Base-by-base conservation (phyloP, 1,140 invertebrate species). In the Grapholita molesta region DNA sequence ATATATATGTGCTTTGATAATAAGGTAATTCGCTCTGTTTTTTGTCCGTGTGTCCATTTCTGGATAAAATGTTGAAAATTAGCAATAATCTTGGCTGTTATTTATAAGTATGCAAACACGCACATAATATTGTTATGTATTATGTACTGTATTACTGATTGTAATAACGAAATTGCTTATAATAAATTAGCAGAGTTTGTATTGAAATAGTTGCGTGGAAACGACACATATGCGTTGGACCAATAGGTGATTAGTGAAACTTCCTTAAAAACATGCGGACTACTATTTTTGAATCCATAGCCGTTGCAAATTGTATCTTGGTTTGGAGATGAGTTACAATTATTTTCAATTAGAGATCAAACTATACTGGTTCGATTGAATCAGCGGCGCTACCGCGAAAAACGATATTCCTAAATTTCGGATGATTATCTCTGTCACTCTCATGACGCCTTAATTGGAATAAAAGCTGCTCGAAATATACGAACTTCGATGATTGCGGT, bases 181-280 rank as follows among this genome's bases (percentile, higher is more conserved):
- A 61, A 61, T 61, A 61, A 61, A 61, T 61, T 28, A 25, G 25
- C 55, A 61, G 55, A 30, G 55, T 61, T 61, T 61, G 55, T 61
- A 61, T 61, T 28, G 1, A 61, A 61, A 28, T 28, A 15, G 24
- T 28, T 61, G 55, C 24, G 28, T 61, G 55, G 55, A 61, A 61
- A 32, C 55, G 25, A 28, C 55, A 28, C n/a, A n/a, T 61, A 61
- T 52, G 28, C 28, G 42, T 42, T 5, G 42, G 42, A 48, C 42
- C n/a, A 48, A 48, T 48, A 18, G 42, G 42, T 48, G 8, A 15
- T 48, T 48, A 21, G 42, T 38, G 15, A 38, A 48, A 48, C 42
- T 48, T 21, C 18, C 42, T 4, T 21, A 15, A 12, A 38, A 38
- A 12, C 7, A 3, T 30, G 28, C n/a, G n/a, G n/a, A n/a, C n/a